Evolutionary conservation across 2,113 vertebrate species (phyloP).

Genomic region (Leptodactylus fuscus): DNA sequence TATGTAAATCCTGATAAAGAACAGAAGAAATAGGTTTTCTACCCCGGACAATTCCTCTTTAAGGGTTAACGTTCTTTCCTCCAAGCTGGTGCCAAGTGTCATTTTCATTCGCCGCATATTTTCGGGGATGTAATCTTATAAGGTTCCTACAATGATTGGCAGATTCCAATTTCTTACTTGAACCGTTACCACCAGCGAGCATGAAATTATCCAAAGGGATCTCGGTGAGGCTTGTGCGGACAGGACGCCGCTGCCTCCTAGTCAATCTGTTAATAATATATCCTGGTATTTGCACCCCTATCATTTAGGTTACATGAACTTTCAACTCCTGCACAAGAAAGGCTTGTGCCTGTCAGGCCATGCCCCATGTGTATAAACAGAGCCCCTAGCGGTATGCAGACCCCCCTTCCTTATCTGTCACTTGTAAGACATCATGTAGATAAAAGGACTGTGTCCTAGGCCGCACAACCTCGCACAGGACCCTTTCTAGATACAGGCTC

Average conservation of each 20-base stretch:
- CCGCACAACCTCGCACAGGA: neutral
- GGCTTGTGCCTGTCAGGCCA: slow-evolving; percentile 56
- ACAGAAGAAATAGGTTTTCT: neutral
- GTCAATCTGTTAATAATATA: slow-evolving; percentile 31
- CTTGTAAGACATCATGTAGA: slow-evolving; percentile 30
- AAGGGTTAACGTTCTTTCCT: neutral
- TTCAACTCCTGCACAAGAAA: slow-evolving; percentile 48
- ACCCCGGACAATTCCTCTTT: no score
- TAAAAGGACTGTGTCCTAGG: slow-evolving; percentile 29
- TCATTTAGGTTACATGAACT: slow-evolving; percentile 51
- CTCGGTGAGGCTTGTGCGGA: neutral
- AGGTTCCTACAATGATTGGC: slow-evolving; percentile 4
- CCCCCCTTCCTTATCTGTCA: slow-evolving; percentile 15
- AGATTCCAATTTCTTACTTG: slow-evolving; percentile 29
- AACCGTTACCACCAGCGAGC: slow-evolving; percentile 16
- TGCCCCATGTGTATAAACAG: slow-evolving; percentile 59
- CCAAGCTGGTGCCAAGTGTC: neutral
- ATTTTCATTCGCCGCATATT: neutral
- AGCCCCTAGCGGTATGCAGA: slow-evolving; percentile 50
- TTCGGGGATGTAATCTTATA: slow-evolving; percentile 3
- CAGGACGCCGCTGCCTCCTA: neutral
- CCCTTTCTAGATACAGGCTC: neutral
- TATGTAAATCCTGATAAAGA: no score
- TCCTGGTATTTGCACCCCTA: slow-evolving; percentile 41
- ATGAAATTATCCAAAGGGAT: neutral